Base-by-base conservation (phyloP, 2,888 invertebrate genomes). In the Scrobipalpa costella region DNA sequence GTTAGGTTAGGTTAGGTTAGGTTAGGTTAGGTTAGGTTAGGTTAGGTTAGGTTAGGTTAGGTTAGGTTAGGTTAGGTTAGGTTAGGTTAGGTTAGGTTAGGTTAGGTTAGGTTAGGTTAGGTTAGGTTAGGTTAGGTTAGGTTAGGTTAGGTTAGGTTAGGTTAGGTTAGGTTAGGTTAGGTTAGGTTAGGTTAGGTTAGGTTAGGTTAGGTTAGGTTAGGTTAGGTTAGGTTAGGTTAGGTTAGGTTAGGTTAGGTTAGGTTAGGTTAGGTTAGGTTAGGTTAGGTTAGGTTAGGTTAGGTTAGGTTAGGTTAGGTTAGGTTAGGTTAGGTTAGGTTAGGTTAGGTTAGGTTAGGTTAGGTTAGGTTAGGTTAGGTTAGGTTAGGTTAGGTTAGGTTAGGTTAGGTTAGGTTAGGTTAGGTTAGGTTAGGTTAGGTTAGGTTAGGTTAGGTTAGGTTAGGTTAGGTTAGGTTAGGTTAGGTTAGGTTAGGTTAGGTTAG, bases 201-300 rank as follows among this genome's bases (percentile, higher is more conserved):
- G 63, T 63, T 63, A 63, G 63, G 65, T 65, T 63, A 63, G 65
- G 62, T 65, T 63, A 65, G 65, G 65, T 65, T 65, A 63, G 63
- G 65, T 63, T 63, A 65, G 65, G 65, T 65, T 63, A 63, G 65
- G 63, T 62, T 63, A 65, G 65, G 65, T 63, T 63, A 65, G 65
- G 65, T 62, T 65, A 65, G 64, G 64, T 64, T 64, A 64, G 64
- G 66, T 67, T 64, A 65, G 66, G 68, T 67, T 68, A 64, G 68
- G 64, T 67, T 62, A 67, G 66, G 66, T 66, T 67, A 62, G 66
- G 62, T 62, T 62, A 62, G 62, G 55, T 62, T 62, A 62, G 62
- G 62, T 62, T 62, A 62, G 62, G 64, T 68, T 63, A 67, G 58
- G 61, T 65, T 63, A 67, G 59, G 61, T 57, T 57, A 63, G 63